Conservation (phyloP, 1,140 invertebrate species). For the Phymastichus coffea region DNA sequence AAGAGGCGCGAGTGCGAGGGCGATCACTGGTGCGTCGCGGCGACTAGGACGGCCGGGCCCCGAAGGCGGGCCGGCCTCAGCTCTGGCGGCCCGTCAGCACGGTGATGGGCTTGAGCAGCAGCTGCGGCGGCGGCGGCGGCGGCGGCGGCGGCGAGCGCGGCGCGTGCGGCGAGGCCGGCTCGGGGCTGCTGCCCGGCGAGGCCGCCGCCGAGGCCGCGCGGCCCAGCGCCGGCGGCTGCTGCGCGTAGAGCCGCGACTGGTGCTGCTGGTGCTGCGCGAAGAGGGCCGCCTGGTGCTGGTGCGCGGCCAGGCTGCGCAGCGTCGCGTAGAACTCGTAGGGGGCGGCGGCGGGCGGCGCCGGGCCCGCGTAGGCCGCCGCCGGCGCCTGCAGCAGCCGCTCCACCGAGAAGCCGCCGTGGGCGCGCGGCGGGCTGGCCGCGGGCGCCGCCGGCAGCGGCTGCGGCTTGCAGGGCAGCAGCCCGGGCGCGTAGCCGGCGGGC, state of each 20-base stretch:
- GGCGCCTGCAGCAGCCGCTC: conserved; percentile 52
- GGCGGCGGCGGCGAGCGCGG: conserved; percentile 35
- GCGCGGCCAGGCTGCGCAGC: conserved; percentile 50
- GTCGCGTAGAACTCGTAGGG: conserved; percentile 58
- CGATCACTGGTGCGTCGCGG: too few species aligned
- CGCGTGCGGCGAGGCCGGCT: conserved; percentile 51
- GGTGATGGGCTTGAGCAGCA: conserved; percentile 50
- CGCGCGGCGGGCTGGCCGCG: conserved; percentile 53
- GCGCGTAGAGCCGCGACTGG: conserved; percentile 41
- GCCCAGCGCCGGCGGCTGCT: conserved; percentile 40
- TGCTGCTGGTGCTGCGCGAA: conserved; percentile 17
- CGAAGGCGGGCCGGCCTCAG: conserved; percentile 32
- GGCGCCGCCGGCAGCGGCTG: conserved; percentile 53
- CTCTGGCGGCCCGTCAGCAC: conserved; percentile 52
- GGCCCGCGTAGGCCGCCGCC: conserved; percentile 35
- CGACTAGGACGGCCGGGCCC: too few species aligned
- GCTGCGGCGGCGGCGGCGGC: conserved; percentile 30
- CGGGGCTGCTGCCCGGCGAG: conserved; percentile 58
- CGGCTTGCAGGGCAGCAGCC: conserved; percentile 58
- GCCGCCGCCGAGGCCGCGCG: conserved; percentile 52
- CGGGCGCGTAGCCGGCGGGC: conserved; percentile 54
- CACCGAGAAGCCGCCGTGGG: conserved; percentile 56
- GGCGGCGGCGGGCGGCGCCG: conserved; percentile 32
- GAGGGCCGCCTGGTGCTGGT: conserved; percentile 42
- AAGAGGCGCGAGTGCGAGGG: too few species aligned